Evolutionary conservation across 2,797 vertebrate genomes (phyloP), one percentile per base, ranked within the genome.

Genomic region (Halcyon leucocephala): DNA sequence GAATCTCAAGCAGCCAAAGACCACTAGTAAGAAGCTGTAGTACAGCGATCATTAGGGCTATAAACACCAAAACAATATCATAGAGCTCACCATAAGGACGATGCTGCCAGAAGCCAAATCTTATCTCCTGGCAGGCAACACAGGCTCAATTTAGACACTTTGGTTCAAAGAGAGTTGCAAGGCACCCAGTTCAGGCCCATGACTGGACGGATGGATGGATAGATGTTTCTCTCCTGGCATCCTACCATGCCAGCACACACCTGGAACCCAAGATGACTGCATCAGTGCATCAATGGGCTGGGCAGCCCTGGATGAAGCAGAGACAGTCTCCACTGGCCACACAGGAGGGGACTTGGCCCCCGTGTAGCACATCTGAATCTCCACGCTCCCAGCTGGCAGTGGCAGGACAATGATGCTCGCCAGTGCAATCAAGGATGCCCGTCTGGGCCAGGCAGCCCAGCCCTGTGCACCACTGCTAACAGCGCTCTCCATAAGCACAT

Each of bases 361-460:
- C 1, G 7, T 0, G 1, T 1, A 60, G 62, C 65, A 60, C 20
- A 67, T 9, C 4, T 10, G 0, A 76, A 67, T 1, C 25, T 33
- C 55, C 5, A 1, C 0, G 0, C 48, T 58, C 52, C 24, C 66
- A 54, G 33, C 21, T 14, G 52, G 6, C 82, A 76, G 61, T 2
- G 6, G 49, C 35, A 73, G 48, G 52, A 28, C 0, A 1, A 4
- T n/a, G 46, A 55, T 65, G 44, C n/a, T 81, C 39, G 37, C 33
- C 0, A 0, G 31, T 0, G 3, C 58, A n/a, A 64, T 18, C 49
- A 15, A 29, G n/a, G 48, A 60, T 0, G 10, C 49, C 20, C 1
- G 28, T 12, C 6, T 3, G 3, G 21, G 28, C 8, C 5, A 6
- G 49, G 57, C 57, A 85, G 90, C 37, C 52, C 58, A 77, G 42